A percentile compares a stretch with the other conserved stretches of the same genome.
Evolutionary conservation across 1,140 invertebrate species (phyloP).

Genomic region (Drosophila lowei): DNA sequence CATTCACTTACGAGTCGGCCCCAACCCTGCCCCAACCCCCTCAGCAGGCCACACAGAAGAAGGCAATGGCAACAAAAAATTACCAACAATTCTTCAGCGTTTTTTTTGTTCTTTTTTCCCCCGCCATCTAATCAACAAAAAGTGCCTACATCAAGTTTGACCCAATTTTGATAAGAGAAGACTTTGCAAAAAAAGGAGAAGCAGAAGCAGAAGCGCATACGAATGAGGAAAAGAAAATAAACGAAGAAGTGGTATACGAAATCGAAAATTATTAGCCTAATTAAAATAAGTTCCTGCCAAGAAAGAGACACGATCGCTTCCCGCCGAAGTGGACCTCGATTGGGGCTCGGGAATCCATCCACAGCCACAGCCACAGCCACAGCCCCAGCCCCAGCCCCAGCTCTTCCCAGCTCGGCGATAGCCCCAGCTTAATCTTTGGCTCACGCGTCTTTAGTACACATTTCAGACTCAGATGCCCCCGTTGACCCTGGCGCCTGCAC

Average conservation of each 20-base stretch:
- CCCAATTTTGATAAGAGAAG: conserved; percentile 70
- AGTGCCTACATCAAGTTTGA: conserved; percentile 65
- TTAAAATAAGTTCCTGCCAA: conserved; percentile 52
- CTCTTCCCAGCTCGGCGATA: no score
- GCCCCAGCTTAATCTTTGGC: no score
- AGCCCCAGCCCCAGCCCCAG: no score
- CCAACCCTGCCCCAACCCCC: background rate
- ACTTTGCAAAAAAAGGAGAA: conserved; percentile 47
- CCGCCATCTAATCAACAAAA: conserved; percentile 61
- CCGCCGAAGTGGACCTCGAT: no score
- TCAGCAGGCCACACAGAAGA: background rate
- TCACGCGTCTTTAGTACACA: no score
- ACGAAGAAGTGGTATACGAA: no score
- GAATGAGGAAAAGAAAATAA: conserved; percentile 16
- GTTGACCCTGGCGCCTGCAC: background rate
- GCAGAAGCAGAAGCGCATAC: background rate
- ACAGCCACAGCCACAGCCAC: no score
- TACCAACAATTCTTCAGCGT: conserved; percentile 11
- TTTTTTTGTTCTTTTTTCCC: background rate
- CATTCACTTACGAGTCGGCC: conserved; percentile 8
- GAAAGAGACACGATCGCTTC: no score
- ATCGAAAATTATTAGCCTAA: conserved; percentile 44
- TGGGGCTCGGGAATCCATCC: no score
- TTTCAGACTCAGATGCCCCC: conserved; percentile 1
- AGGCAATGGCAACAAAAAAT: conserved; percentile 28